Conservation (phyloP, 1,140 invertebrate genomes). For the Wiebesia pumilae region DNA sequence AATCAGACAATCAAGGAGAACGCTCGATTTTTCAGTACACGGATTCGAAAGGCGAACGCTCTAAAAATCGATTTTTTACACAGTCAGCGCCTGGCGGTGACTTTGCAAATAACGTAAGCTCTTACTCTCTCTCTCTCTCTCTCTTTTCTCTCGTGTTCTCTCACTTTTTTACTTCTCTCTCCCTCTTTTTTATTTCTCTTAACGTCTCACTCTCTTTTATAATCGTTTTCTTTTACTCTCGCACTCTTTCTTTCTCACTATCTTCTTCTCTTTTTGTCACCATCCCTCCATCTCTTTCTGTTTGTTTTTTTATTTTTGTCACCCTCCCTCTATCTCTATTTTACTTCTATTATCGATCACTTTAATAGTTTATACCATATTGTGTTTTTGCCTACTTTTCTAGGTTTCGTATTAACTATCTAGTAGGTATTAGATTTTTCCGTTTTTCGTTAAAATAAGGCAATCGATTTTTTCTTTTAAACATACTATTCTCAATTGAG, state of each 20-base stretch:
- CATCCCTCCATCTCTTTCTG: not conserved
- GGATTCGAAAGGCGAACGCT: not conserved
- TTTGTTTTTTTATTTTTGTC: no score
- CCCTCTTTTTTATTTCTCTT: no score
- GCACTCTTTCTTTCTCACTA: not conserved
- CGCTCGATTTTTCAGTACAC: not conserved
- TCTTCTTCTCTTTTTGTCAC: no score
- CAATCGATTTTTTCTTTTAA: no score
- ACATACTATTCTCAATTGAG: no score
- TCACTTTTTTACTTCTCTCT: not conserved
- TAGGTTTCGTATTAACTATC: not conserved
- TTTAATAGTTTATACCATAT: not conserved
- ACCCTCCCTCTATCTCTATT: not conserved
- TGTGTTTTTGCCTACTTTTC: conserved; percentile 1
- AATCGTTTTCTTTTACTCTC: not conserved
- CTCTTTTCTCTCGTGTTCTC: not conserved
- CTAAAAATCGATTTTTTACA: conserved; percentile 40
- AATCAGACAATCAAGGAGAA: not conserved
- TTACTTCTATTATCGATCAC: conserved; percentile 23
- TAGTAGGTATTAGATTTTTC: no score
- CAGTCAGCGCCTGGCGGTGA: conserved; percentile 31
- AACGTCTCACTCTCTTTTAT: no score
- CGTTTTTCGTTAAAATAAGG: no score
- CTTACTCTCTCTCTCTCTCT: not conserved
- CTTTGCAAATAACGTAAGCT: conserved; percentile 18